Evolutionary conservation across 2,888 invertebrate genomes (phyloP).

Genomic region (Metallyticus violacea): DNA sequence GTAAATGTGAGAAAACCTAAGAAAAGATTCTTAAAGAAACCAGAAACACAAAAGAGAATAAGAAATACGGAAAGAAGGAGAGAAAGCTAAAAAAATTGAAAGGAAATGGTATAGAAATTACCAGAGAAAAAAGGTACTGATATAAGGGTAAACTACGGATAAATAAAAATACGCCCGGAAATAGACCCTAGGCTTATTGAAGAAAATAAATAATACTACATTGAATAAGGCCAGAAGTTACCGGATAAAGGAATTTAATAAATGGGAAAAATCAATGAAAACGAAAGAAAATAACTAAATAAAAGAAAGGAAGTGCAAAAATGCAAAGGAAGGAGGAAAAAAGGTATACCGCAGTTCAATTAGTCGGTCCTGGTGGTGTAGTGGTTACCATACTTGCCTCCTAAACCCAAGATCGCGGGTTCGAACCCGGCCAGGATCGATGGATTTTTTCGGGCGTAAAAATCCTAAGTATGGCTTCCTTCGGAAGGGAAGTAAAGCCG

Average conservation of each 20-base stretch:
- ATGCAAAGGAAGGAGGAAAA: background rate
- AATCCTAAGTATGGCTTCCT: no score
- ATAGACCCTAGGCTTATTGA: no score
- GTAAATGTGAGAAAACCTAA: background rate
- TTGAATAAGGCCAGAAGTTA: no score
- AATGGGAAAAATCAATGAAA: background rate
- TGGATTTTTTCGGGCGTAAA: no score
- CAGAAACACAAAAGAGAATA: background rate
- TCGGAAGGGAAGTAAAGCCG: no score
- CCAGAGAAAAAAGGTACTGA: background rate
- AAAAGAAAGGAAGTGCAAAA: background rate
- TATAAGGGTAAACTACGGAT: background rate
- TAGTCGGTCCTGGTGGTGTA: no score
- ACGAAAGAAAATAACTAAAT: background rate
- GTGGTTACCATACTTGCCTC: no score
- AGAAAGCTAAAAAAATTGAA: background rate
- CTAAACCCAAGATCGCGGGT: no score
- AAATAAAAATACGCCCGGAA: background rate
- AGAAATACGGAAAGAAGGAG: background rate
- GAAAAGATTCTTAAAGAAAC: background rate
- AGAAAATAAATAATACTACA: no score
- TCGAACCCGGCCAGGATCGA: no score
- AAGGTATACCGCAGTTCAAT: no score
- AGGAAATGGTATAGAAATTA: background rate
- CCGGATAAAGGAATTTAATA: no score